phyloP scores from a whole-genome alignment of 2,797 vertebrate species.

The Apogon talboti region DNA sequence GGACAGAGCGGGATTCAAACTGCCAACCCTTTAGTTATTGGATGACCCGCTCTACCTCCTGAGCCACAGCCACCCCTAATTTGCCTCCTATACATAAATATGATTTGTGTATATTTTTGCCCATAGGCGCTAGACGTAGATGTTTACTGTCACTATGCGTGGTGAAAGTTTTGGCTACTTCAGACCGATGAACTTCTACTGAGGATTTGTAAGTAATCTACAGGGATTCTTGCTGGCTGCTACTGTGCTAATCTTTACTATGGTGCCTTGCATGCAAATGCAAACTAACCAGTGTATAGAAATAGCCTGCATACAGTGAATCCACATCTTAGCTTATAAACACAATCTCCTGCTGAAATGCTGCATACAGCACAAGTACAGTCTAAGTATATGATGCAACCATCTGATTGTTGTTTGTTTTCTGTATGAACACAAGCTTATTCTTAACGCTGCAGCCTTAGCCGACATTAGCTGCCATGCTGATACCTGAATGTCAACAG shows the following conservation, averaged over 20 bases:
- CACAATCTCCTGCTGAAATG: slow-evolving; percentile 16
- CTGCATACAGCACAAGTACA: slow-evolving; percentile 12
- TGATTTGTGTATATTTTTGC: background rate
- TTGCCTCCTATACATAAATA: background rate
- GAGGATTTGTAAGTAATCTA: slow-evolving; percentile 29
- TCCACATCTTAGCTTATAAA: slow-evolving; percentile 23
- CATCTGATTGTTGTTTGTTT: slow-evolving; percentile 46
- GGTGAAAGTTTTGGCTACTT: slow-evolving; percentile 7
- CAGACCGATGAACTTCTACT: slow-evolving; percentile 16
- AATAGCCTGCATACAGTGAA: slow-evolving; percentile 1
- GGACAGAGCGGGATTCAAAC: too few relatives aligned
- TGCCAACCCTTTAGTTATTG: too few relatives aligned
- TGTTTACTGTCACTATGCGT: too few relatives aligned
- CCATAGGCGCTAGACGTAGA: too few relatives aligned
- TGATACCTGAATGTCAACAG: slow-evolving; percentile 63
- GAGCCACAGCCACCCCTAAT: too few relatives aligned
- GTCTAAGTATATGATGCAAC: slow-evolving; percentile 41
- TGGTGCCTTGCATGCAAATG: slow-evolving; percentile 14
- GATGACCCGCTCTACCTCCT: too few relatives aligned
- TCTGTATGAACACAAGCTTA: slow-evolving; percentile 59
- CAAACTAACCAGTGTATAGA: slow-evolving; percentile 13
- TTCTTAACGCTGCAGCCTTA: slow-evolving; percentile 51
- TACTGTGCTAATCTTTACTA: slow-evolving; percentile 18
- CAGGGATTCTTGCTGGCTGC: slow-evolving; percentile 6
- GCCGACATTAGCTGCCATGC: slow-evolving; percentile 19